Evolutionary conservation across 2,113 vertebrate species (phyloP).

Genomic region (Sebastes fasciatus): DNA sequence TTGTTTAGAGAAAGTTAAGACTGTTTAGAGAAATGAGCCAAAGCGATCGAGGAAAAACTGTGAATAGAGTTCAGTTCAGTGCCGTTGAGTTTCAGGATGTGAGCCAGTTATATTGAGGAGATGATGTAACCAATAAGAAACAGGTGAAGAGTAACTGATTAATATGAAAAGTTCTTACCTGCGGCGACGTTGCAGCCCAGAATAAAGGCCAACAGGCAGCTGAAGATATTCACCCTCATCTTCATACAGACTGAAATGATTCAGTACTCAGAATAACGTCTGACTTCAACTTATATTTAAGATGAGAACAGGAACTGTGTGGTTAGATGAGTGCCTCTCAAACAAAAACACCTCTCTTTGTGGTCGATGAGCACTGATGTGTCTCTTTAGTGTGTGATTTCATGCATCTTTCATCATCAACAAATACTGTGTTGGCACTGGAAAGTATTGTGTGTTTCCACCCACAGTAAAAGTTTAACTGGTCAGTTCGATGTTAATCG

Average conservation of each 20-base stretch:
- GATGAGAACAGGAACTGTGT: neutral
- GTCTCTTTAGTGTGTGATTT: too few species aligned
- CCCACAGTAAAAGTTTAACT: too few species aligned
- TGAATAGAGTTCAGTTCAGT: too few species aligned
- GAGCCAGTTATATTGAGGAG: neutral
- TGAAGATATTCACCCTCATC: neutral
- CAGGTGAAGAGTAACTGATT: neutral
- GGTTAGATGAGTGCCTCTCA: neutral
- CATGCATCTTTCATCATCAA: too few species aligned
- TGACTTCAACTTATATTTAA: neutral
- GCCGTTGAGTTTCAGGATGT: neutral
- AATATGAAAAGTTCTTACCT: neutral
- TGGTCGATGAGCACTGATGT: neutral
- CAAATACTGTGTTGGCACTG: too few species aligned
- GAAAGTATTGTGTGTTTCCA: too few species aligned
- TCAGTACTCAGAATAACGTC: neutral
- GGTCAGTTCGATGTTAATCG: too few species aligned
- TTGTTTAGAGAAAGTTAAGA: too few species aligned
- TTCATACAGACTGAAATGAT: neutral
- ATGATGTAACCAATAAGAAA: neutral
- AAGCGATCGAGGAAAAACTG: too few species aligned
- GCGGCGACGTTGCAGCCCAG: neutral
- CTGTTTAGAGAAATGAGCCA: too few species aligned
- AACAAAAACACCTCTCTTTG: neutral
- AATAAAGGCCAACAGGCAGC: neutral